Evolutionary conservation across 2,797 vertebrate species (phyloP), one percentile per base, ranked within the genome.

Genomic region (Gymnothorax reevesii): DNA sequence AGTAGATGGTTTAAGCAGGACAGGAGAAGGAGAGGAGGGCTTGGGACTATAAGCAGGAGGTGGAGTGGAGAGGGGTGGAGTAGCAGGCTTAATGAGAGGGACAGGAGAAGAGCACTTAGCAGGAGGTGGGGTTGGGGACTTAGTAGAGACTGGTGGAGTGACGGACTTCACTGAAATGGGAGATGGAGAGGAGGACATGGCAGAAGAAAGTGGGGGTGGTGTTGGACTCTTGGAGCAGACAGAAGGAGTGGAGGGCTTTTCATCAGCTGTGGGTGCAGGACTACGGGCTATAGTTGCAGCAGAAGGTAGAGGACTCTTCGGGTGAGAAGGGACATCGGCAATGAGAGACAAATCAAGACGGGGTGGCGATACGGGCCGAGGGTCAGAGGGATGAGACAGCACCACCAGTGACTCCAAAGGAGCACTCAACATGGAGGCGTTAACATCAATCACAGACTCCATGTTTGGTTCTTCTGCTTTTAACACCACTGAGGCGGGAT

Each of bases 391-490:
- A 75, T 94, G 93, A 86, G 93, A 89, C 66, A 93, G 92, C 77
- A 93, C 92, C 25, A 93, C 88, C 15, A 92, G 91, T 27, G 92
- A 90, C 86, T 94, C 93, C 42, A 85, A 90, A 1, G 86, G 91
- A 62, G 94, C 93, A 7, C 92, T 90, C 0, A 94, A 90, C 88
- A 92, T 86, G 87, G 91, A 33, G 52, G 93, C 91, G 57, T 89
- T 93, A 66, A 91, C 75, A 0, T 94, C 95, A 75, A 92, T 93
- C 57, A 91, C 83, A 62, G 93, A 88, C 62, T 94, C 92, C 85
- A 94, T 86, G 55, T 91, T 92, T 86, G 91, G 86, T 86, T 94
- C 93, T 86, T 83, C 92, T 88, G 82, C 87, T 87, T 91, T 12
- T 0, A 52, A n/a, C 49, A 9, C 10, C 8, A 7, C 17, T 9